A percentile compares a stretch with the other conserved stretches of the same genome.
These are phyloP conservation scores for Nephila pilipes DNA, from an alignment of 1,140 invertebrate genomes.

Conservation along the genomic window DNA sequence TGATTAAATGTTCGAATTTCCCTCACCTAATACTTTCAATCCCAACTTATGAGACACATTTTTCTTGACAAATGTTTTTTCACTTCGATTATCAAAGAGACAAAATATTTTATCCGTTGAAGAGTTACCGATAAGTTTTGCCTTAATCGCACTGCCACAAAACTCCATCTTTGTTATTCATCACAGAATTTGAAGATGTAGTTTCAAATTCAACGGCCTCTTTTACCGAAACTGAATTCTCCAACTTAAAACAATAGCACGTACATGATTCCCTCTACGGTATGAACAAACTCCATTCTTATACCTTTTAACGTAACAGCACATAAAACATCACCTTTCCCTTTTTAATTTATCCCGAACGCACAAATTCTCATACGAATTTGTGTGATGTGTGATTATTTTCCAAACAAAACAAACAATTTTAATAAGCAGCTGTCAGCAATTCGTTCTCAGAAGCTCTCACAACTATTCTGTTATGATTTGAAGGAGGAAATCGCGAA, in stretches of 20 bases:
- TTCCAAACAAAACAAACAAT: no score
- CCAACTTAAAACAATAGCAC: neutral
- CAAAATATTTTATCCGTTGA: neutral
- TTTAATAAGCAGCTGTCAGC: no score
- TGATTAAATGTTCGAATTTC: neutral
- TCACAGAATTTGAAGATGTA: neutral
- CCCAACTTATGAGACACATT: neutral
- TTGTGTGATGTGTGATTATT: no score
- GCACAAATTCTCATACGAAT: no score
- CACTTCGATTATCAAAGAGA: neutral
- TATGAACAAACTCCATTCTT: neutral
- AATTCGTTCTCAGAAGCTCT: no score
- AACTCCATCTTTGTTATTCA: neutral
- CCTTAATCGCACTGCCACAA: neutral
- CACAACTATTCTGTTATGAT: no score
- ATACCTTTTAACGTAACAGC: neutral
- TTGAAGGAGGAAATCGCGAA: no score
- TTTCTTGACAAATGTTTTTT: neutral
- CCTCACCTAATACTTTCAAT: neutral
- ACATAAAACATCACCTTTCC: neutral
- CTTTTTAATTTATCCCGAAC: no score
- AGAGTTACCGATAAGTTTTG: neutral
- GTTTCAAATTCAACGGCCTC: neutral
- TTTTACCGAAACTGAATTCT: neutral
- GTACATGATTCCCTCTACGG: neutral